Percentiles rank a stretch among this genome's conserved stretches.
These are phyloP conservation scores for Folsomia manolachei DNA, from an alignment of 2,888 invertebrate species.

Conservation along the genomic window DNA sequence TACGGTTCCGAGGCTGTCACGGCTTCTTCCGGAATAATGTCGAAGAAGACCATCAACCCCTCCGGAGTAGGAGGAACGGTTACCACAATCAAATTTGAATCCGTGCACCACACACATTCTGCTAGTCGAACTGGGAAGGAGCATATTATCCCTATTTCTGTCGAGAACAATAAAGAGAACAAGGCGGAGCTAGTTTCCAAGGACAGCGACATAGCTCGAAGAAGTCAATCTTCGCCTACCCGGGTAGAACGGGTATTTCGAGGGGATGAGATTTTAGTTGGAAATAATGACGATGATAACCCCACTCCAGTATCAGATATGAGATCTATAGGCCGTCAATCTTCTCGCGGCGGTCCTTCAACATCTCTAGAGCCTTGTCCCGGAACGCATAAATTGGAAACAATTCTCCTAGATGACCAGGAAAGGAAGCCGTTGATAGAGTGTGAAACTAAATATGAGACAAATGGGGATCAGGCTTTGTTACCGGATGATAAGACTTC, in stretches of 20 bases:
- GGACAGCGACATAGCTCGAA: not conserved
- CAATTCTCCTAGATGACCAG: constrained; percentile 6
- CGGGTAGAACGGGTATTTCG: not conserved
- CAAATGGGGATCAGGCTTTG: constrained; percentile 12
- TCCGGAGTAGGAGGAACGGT: not conserved
- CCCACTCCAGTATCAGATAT: not conserved
- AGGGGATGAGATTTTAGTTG: constrained; percentile 16
- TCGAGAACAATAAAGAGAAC: constrained; percentile 32
- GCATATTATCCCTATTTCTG: constrained; percentile 40
- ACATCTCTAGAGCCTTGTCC: constrained; percentile 6
- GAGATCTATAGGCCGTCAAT: not conserved
- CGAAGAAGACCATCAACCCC: constrained; percentile 52
- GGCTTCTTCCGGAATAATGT: constrained; percentile 61
- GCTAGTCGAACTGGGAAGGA: constrained; percentile 21
- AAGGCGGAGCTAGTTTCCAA: constrained; percentile 7
- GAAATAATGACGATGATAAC: not conserved
- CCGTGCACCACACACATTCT: not conserved
- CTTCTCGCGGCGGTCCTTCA: not conserved
- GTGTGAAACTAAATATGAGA: not conserved
- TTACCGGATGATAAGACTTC: constrained; percentile 14
- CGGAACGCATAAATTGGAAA: constrained; percentile 9
- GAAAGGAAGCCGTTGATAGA: not conserved
- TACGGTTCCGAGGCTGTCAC: constrained; percentile 78
- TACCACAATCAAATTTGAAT: constrained; percentile 8
- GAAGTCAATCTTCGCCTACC: not conserved